phyloP scores from a whole-genome alignment of 2,888 invertebrate species.

The Mylabris sibirica region DNA sequence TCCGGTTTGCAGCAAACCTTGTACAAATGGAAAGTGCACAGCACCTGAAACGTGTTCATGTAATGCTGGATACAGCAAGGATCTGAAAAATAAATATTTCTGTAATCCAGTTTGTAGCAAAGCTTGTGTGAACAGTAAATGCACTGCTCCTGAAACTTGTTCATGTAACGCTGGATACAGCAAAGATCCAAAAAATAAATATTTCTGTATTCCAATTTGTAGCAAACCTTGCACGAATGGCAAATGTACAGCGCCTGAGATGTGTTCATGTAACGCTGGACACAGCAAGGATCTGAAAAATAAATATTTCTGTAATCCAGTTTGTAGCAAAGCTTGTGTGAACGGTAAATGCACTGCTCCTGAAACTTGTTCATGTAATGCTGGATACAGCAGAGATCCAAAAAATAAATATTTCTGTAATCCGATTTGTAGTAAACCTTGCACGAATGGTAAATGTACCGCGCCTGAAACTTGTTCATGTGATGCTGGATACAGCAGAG shows the following conservation, averaged over 20 bases:
- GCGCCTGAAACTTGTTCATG: constrained; percentile 50
- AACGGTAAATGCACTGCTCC: too few relatives aligned
- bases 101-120: background rate
- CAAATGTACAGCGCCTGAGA: background rate
- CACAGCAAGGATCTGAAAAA: too few relatives aligned
- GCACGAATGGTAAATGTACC: constrained; percentile 31
- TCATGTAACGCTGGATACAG: background rate
- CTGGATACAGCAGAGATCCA: too few relatives aligned
- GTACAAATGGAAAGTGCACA: constrained; percentile 40
- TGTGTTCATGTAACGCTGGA: too few relatives aligned
- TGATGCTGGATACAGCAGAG: constrained; percentile 31
- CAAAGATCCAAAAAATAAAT: background rate
- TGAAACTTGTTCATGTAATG: too few relatives aligned
- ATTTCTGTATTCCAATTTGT: background rate
- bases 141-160: background rate
- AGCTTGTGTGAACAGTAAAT: background rate
- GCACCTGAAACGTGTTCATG: constrained; percentile 9
- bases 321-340: too few relatives aligned
- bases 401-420: constrained; percentile 35
- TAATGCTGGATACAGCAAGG: background rate
- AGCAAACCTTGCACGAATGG: background rate
- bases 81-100: background rate
- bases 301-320: too few relatives aligned
- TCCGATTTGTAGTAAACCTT: constrained; percentile 36
- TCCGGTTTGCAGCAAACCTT: constrained; percentile 36